Percentiles rank a stretch among this genome's conserved stretches.
These are phyloP conservation scores for Propithecus perrieri DNA, from an alignment of 2,797 vertebrate species.

Conservation along the genomic window DNA sequence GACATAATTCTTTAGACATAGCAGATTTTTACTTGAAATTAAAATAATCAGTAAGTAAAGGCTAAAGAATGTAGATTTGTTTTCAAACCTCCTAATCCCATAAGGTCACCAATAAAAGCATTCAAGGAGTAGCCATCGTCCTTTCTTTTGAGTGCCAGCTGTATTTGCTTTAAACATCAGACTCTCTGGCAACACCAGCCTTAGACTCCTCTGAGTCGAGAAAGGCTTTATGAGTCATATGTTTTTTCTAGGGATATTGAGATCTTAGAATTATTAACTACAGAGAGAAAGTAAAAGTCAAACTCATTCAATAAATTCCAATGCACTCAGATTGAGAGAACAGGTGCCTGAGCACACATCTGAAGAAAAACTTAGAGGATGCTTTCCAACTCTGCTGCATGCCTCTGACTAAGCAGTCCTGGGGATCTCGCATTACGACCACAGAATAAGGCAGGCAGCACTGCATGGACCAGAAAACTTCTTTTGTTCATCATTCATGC, in stretches of 20 bases:
- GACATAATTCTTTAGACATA: background rate
- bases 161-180: background rate
- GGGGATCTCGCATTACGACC: background rate
- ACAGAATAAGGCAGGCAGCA: background rate
- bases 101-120: background rate
- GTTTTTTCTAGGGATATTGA: background rate
- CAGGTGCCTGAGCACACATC: conserved; percentile 6
- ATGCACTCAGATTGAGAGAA: background rate
- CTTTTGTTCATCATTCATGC: background rate
- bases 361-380: background rate
- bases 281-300: background rate
- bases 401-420: background rate
- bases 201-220: background rate
- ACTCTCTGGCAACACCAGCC: background rate
- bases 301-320: conserved; percentile 36
- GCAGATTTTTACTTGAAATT: background rate
- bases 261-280: conserved; percentile 49
- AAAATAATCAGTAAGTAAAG: background rate
- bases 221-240: background rate
- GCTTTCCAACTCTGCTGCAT: background rate
- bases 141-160: background rate
- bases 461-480: background rate
- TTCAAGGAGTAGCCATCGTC: background rate
- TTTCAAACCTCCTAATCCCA: background rate
- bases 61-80: background rate